A percentile compares a stretch with the other conserved stretches of the same genome.
Evolutionary conservation across 2,113 vertebrate species (phyloP).

Genomic region (Melanostigma gelatinosum): DNA sequence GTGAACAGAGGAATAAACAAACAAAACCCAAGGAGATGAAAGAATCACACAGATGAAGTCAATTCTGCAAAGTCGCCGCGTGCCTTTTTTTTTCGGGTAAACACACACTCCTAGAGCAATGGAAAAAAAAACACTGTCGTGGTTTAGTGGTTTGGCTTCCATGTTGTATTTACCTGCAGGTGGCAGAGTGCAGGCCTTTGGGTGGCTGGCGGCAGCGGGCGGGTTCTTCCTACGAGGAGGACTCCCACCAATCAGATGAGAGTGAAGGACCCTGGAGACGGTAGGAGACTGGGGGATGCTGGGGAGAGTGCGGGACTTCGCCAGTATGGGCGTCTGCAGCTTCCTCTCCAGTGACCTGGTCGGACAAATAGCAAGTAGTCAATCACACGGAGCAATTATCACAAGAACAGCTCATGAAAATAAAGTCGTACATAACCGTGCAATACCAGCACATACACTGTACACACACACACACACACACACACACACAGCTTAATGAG

Average conservation of each 20-base stretch:
- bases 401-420: not conserved
- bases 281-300: conserved; percentile 93
- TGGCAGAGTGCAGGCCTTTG: conserved; percentile 87
- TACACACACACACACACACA: not conserved
- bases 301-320: conserved; percentile 90
- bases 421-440: not conserved
- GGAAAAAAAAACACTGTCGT: not conserved
- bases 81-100: not conserved
- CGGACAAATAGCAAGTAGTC: not conserved
- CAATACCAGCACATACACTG: not conserved
- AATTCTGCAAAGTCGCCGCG: not conserved
- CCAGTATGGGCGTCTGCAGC: conserved; percentile 87
- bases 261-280: conserved; percentile 83
- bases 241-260: conserved; percentile 73
- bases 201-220: conserved; percentile 51
- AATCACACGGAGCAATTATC: not conserved
- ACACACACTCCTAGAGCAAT: not conserved
- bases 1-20: conserved; percentile 8
- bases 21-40: conserved; percentile 10
- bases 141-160: not conserved
- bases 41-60: not conserved
- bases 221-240: conserved; percentile 79
- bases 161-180: conserved; percentile 82
- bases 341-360: conserved; percentile 90
- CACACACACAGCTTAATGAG: conserved; percentile 39